These are phyloP conservation scores for Brachylomia viminalis DNA, from an alignment of 2,888 invertebrate genomes.

Conservation along the genomic window DNA sequence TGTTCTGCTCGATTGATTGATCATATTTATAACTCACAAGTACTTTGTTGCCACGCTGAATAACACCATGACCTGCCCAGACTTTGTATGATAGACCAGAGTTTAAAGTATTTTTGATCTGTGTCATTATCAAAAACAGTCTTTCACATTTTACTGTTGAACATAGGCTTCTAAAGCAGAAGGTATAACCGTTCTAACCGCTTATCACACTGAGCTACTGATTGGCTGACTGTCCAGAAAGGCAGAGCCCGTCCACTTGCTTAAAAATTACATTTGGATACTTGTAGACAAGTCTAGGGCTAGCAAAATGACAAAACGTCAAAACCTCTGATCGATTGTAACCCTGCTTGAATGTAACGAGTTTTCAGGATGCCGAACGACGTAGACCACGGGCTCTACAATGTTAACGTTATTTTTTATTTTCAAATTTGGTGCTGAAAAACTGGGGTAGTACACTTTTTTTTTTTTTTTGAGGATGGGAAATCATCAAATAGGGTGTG, in stretches of 20 bases:
- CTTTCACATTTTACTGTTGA: not conserved
- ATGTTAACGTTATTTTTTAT: not conserved
- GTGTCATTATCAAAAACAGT: not conserved
- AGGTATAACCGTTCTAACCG: too few species aligned
- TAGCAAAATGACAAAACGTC: not conserved
- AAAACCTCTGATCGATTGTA: not conserved
- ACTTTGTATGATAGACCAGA: not conserved
- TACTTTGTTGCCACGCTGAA: constrained; percentile 25
- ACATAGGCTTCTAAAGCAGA: not conserved
- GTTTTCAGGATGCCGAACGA: not conserved
- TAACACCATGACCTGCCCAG: not conserved
- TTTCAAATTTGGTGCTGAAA: not conserved
- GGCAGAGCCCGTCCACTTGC: not conserved
- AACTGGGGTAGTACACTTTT: too few species aligned
- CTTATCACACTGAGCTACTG: not conserved
- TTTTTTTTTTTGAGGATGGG: too few species aligned
- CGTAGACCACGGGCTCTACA: not conserved
- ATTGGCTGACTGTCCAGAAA: not conserved
- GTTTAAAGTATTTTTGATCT: not conserved
- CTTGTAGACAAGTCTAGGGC: not conserved
- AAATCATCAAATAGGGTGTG: too few species aligned
- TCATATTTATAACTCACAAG: constrained; percentile 45
- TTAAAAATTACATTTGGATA: not conserved
- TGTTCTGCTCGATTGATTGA: constrained; percentile 45
- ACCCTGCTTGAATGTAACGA: not conserved